Conservation (phyloP, 2,113 vertebrate genomes). For the Pseudopodoces humilis region DNA sequence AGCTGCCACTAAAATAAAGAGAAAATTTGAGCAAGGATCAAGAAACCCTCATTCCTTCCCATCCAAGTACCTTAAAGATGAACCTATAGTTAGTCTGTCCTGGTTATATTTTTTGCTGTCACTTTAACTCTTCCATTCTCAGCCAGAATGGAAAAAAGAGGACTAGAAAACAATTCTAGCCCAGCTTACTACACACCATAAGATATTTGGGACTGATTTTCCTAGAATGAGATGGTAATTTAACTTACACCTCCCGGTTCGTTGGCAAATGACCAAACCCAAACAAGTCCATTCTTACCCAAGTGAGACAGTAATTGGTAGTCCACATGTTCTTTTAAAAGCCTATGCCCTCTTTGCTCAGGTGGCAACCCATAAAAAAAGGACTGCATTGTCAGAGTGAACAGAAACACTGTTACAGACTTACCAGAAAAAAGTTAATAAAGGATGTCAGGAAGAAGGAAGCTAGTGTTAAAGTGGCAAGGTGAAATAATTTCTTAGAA, state of each 20-base stretch:
- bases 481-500: conserved; percentile 12
- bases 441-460: not conserved
- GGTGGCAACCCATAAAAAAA: not conserved
- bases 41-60: not conserved
- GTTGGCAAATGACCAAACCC: not conserved
- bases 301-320: not conserved
- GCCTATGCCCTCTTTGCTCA: not conserved
- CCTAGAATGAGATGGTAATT: not conserved
- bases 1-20: not conserved
- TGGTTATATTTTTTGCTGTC: not conserved
- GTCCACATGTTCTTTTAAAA: not conserved
- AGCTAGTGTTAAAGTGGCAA: not conserved
- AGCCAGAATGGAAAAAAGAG: not conserved
- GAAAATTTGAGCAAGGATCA: not conserved
- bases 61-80: not conserved
- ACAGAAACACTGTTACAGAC: not conserved
- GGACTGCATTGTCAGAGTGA: not conserved
- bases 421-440: not conserved
- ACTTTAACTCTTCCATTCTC: not conserved
- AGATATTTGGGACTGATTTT: not conserved
- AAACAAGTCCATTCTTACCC: not conserved
- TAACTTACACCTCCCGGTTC: not conserved
- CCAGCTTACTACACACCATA: not conserved
- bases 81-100: not conserved
- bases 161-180: not conserved